A percentile compares a stretch with the other conserved stretches of the same genome.
These are phyloP conservation scores for Aegypius monachus DNA, from an alignment of 2,113 vertebrate genomes.

Conservation along the genomic window DNA sequence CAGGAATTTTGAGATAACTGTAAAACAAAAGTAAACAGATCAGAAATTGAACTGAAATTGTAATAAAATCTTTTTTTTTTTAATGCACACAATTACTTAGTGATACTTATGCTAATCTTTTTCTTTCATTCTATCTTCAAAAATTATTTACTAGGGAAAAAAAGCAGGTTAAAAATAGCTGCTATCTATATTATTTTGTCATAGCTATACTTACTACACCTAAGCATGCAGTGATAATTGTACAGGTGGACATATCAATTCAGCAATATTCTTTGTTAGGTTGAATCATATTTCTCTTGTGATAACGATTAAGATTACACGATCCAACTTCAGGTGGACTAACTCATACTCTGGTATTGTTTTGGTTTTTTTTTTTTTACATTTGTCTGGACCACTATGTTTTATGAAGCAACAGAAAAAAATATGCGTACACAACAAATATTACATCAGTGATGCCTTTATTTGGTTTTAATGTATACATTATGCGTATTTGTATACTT, in stretches of 20 bases:
- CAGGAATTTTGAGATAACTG: constrained; percentile 91
- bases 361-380: background rate
- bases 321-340: background rate
- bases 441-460: background rate
- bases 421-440: background rate
- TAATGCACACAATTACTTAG: background rate
- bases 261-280: background rate
- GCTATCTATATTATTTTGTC: background rate
- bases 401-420: background rate
- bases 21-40: constrained; percentile 47
- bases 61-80: background rate
- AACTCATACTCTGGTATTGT: background rate
- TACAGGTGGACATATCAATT: background rate
- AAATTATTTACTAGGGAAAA: background rate
- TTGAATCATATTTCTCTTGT: background rate
- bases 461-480: background rate
- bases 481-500: background rate
- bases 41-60: background rate
- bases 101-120: background rate
- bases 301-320: background rate
- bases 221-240: background rate
- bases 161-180: background rate
- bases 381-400: background rate
- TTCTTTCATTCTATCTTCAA: background rate
- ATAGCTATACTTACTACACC: background rate